Base-by-base conservation (phyloP, 2,113 vertebrate genomes). In the Dinomys branickii region DNA sequence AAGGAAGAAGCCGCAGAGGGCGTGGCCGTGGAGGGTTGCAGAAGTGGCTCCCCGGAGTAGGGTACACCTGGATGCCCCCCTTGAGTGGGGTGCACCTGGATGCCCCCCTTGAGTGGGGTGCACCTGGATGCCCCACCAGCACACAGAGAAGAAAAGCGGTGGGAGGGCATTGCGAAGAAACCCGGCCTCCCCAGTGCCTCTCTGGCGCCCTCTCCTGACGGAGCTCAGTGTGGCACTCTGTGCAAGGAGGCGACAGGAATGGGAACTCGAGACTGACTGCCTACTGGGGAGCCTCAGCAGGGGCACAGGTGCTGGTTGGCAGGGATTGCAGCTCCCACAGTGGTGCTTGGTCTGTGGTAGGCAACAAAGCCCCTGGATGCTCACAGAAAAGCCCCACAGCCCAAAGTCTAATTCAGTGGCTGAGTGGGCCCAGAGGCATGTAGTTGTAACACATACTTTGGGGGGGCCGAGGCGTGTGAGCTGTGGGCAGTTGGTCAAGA, bases 191-290 rank as follows among this genome's bases (percentile, higher is more conserved):
- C 26, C 78, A 38, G 5, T 13, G 3, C 58, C 52, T 52, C 78
- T 87, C 59, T 3, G 11, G 92, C 30, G 0, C 85, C 75, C 85
- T 83, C 95, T 85, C 35, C n/a, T 44, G 52, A 19, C 1, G 5
- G 19, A 33, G 38, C 4, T 59, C 67, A 52, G n/a, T 26, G 1
- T 47, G 19, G 26, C 0, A 0, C 59, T 59, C 8, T 0, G 24
- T 22, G 26, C 52, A 0, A 0, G 30, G 84, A 10, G 0, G 14
- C 8, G 12, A 22, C 13, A 0, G 4, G 24, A 75, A 69, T 13
- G 33, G 71, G 71, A 41, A 7, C 6, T 13, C 17, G 11, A 80
- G 24, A 20, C 44, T 8, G 88, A 10, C 7, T 33, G 20, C 3
- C 12, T 14, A 1, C 22, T 17, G 17, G 26, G 73, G 30, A 17